phyloP scores from a whole-genome alignment of 2,888 invertebrate genomes.

The Sialis fuliginosa region DNA sequence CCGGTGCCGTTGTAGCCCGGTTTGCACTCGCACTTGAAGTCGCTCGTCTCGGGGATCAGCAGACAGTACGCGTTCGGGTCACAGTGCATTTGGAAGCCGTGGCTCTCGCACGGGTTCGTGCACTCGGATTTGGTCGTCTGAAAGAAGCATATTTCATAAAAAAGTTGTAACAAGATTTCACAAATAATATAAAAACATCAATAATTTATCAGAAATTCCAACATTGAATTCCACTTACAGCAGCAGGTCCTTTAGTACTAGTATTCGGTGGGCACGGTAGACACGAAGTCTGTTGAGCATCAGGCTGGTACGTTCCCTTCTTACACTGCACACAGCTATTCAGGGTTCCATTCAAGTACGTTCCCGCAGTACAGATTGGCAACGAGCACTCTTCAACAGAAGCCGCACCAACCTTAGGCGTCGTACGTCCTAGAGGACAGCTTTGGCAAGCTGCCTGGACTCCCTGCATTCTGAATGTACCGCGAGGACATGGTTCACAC shows the following conservation, averaged over 20 bases:
- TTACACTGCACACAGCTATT: slow-evolving; percentile 78
- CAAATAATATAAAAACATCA: not conserved
- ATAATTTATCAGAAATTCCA: not conserved
- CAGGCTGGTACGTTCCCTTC: slow-evolving; percentile 79
- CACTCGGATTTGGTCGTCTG: slow-evolving; percentile 68
- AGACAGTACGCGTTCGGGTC: slow-evolving; percentile 77
- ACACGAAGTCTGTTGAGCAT: slow-evolving; percentile 74
- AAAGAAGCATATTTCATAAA: slow-evolving; percentile 6
- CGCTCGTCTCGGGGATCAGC: slow-evolving; percentile 61
- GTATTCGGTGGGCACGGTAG: slow-evolving; percentile 78
- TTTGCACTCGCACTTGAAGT: slow-evolving; percentile 83
- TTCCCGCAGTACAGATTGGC: slow-evolving; percentile 71
- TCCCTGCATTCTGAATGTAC: slow-evolving; percentile 71
- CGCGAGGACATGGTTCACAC: slow-evolving; percentile 82
- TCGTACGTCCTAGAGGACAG: slow-evolving; percentile 82
- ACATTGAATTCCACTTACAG: slow-evolving; percentile 38
- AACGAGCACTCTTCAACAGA: slow-evolving; percentile 82
- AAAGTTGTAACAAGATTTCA: not conserved
- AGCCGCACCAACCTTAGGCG: slow-evolving; percentile 66
- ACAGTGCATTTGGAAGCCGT: slow-evolving; percentile 66
- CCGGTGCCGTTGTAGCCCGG: slow-evolving; percentile 85
- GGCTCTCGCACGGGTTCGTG: slow-evolving; percentile 79
- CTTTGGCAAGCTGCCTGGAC: slow-evolving; percentile 74
- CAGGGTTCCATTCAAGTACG: slow-evolving; percentile 68
- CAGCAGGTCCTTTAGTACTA: slow-evolving; percentile 66